Base-by-base conservation (phyloP, 2,797 vertebrate genomes). In the Alcedo quadribrachys region DNA sequence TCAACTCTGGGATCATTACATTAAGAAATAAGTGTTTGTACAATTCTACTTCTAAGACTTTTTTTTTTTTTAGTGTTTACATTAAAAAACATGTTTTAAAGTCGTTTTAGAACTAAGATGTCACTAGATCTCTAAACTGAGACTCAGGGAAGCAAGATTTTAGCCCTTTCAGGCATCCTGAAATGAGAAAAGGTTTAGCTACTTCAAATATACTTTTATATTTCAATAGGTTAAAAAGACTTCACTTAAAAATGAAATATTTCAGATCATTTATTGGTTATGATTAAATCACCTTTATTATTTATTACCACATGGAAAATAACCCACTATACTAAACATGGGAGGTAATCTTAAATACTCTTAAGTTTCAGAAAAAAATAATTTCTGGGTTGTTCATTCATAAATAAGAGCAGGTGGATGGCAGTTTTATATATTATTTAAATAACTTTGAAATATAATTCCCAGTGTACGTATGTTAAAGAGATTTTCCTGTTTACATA, bases 181-280 rank as follows among this genome's bases (percentile, higher is more conserved):
- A 85, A 77, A 66, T 8, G 37, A 83, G 25, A 50, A 91, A 76
- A 40, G 78, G 67, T 90, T 90, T 95, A 84, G 77, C 76, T 68
- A 78, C 74, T 93, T 96, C 91, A 96, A 90, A 93, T 8, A 16
- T 69, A 85, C 45, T 95, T 95, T 81, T 91, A 63, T 76, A 62
- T 96, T 96, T 89, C 89, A 84, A 62, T 89, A 78, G 89, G 74
- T 94, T 93, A 94, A 85, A 89, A 95, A 79, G 90, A 76, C 92
- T 96, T 92, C 80, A 62, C 73, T 95, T 87, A 90, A 90, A 94
- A 97, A 97, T 92, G 94, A 96, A 97, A 96, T 94, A 96, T 96
- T 97, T 91, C 93, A 97, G 95, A 91, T 97, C 95, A 97, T 97
- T 97, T 97, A 88, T 89, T 87, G 87, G 95, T 95, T 94, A 95